phyloP scores from a whole-genome alignment of 2,797 vertebrate genomes.

The Loris lydekkerianus region DNA sequence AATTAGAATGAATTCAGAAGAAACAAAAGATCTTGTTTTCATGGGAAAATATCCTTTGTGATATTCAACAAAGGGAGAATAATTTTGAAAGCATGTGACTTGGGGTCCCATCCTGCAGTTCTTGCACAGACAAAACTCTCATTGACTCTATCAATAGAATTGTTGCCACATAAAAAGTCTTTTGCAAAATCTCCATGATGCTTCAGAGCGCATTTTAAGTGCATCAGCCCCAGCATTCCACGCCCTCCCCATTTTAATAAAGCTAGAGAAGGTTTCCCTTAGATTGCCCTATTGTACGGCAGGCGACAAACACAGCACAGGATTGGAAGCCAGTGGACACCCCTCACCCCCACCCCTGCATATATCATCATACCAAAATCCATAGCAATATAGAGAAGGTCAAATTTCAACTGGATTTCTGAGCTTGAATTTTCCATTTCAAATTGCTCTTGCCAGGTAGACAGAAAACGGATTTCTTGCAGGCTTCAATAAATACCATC shows the following conservation, averaged over 20 bases:
- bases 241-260: constrained; percentile 79
- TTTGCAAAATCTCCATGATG: constrained; percentile 83
- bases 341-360: constrained; percentile 81
- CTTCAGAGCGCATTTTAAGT: constrained; percentile 81
- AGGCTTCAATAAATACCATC: constrained; percentile 83
- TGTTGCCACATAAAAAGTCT: constrained; percentile 82
- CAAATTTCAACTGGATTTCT: constrained; percentile 86
- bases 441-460: constrained; percentile 83
- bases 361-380: constrained; percentile 85
- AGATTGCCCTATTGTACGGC: constrained; percentile 80
- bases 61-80: constrained; percentile 81
- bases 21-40: constrained; percentile 82
- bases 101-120: constrained; percentile 81
- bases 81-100: constrained; percentile 85
- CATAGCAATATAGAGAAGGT: constrained; percentile 83
- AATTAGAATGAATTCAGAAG: constrained; percentile 86
- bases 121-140: constrained; percentile 83
- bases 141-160: constrained; percentile 84
- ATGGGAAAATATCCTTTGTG: constrained; percentile 85
- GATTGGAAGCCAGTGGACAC: constrained; percentile 77
- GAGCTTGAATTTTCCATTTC: constrained; percentile 84
- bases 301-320: constrained; percentile 63
- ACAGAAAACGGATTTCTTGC: constrained; percentile 83
- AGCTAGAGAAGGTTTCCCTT: constrained; percentile 78
- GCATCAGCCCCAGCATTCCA: constrained; percentile 65